Conservation (phyloP, 1,140 invertebrate species). For the Hormaphis cornu region DNA sequence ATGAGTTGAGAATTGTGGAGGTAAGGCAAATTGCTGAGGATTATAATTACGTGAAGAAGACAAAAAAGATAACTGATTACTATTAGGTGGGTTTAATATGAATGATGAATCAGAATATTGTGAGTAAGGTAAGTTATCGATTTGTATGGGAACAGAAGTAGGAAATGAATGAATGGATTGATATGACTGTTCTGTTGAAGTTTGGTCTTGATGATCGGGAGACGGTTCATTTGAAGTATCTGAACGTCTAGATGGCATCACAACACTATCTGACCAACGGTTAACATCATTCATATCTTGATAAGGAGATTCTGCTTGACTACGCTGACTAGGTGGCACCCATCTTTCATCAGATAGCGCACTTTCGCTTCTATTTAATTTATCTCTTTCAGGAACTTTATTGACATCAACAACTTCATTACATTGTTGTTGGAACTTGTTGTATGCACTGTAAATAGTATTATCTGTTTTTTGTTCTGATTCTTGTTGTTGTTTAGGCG, state of each 20-base stretch:
- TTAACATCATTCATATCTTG: conserved; percentile 48
- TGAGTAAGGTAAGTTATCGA: conserved; percentile 1
- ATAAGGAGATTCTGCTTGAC: conserved; percentile 50
- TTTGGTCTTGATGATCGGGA: conserved; percentile 13
- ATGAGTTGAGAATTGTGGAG: conserved; percentile 13
- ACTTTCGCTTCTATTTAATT: conserved; percentile 43
- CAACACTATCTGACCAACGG: conserved; percentile 62
- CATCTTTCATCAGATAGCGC: conserved; percentile 54
- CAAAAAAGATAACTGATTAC: conserved; percentile 48
- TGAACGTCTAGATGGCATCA: conserved; percentile 47
- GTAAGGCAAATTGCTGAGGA: conserved; percentile 21
- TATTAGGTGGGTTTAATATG: conserved; percentile 39
- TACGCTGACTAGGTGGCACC: conserved; percentile 51
- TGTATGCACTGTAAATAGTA: conserved; percentile 27
- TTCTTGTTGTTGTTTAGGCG: conserved; percentile 16
- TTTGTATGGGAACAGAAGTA: conserved; percentile 21
- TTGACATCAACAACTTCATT: conserved; percentile 26
- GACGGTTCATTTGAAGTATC: conserved; percentile 35
- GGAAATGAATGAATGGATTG: conserved; percentile 7
- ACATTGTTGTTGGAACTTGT: conserved; percentile 11
- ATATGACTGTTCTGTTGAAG: conserved; percentile 37
- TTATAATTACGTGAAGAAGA: conserved; percentile 37
- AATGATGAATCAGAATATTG: conserved; percentile 27
- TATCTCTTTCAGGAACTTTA: conserved; percentile 41
- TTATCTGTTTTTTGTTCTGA: conserved; percentile 27